A percentile compares a stretch with the other conserved stretches of the same genome.
Conservation (phyloP, 2,888 invertebrate genomes). For the Onchidella celtica region DNA sequence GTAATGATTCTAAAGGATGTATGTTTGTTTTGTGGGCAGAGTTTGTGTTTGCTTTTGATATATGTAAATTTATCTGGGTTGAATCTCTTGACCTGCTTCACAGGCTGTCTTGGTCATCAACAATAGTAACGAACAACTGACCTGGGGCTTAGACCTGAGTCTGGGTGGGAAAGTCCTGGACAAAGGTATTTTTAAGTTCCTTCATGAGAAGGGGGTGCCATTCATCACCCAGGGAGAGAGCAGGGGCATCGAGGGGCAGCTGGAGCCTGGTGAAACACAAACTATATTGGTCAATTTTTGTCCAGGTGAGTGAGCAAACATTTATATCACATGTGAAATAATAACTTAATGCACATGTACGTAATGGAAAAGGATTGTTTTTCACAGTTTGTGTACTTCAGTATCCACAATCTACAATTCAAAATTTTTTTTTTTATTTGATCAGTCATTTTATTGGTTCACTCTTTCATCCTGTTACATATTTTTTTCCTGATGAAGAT, state of each 20-base stretch:
- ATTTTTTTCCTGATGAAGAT: too few relatives aligned
- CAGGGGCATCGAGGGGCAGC: slow-evolving; percentile 72
- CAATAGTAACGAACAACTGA: slow-evolving; percentile 72
- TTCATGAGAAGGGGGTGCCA: slow-evolving; percentile 75
- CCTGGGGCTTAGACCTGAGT: slow-evolving; percentile 76
- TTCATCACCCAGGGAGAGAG: slow-evolving; percentile 66
- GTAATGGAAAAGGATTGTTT: too few relatives aligned
- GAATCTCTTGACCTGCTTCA: slow-evolving; percentile 4
- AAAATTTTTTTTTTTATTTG: too few relatives aligned
- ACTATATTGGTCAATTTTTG: slow-evolving; percentile 75
- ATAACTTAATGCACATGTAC: background rate
- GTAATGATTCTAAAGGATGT: too few relatives aligned
- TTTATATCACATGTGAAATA: background rate
- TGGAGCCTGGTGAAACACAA: slow-evolving; percentile 75
- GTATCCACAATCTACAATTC: too few relatives aligned
- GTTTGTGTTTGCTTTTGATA: too few relatives aligned
- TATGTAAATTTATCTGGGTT: too few relatives aligned
- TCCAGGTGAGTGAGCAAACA: slow-evolving; percentile 69
- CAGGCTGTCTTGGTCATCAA: slow-evolving; percentile 76
- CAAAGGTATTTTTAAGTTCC: slow-evolving; percentile 76
- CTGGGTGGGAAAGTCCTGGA: slow-evolving; percentile 67
- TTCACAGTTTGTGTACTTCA: too few relatives aligned
- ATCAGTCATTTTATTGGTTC: too few relatives aligned
- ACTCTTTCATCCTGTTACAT: too few relatives aligned
- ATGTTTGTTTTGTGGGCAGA: too few relatives aligned